phyloP scores from a whole-genome alignment of 2,888 invertebrate genomes.

The Asteroscopus sphinx region DNA sequence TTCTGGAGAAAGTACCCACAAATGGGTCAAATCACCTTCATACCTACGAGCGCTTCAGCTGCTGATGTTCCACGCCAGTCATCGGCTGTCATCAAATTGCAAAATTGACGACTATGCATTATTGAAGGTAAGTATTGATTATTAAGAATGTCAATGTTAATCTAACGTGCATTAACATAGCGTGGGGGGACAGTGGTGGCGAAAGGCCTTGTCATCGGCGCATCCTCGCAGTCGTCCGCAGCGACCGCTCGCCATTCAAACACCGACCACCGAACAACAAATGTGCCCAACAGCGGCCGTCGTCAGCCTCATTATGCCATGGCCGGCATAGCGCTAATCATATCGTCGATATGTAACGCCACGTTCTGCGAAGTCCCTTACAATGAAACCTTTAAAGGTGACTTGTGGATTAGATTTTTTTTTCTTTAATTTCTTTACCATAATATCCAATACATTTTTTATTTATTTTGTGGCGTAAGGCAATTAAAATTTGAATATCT shows the following conservation, averaged over 20 bases:
- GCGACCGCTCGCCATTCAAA: slow-evolving; percentile 53
- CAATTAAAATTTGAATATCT: neutral
- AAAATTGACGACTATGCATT: slow-evolving; percentile 10
- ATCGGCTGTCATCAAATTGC: neutral
- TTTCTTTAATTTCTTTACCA: too few relatives aligned
- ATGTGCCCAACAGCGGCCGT: slow-evolving; percentile 38
- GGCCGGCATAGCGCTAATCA: slow-evolving; percentile 81
- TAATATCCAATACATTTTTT: too few relatives aligned
- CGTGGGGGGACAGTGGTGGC: slow-evolving; percentile 44
- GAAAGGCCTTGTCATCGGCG: slow-evolving; percentile 43
- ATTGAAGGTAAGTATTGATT: slow-evolving; percentile 17
- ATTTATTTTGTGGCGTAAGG: neutral
- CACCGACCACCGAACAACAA: slow-evolving; percentile 49
- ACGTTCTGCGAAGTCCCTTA: slow-evolving; percentile 77
- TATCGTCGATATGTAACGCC: slow-evolving; percentile 82
- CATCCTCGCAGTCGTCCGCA: slow-evolving; percentile 47
- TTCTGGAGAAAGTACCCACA: too few relatives aligned
- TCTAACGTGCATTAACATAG: slow-evolving; percentile 61
- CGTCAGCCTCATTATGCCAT: slow-evolving; percentile 65
- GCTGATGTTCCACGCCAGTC: neutral
- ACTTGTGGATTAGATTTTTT: neutral
- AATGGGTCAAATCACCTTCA: too few relatives aligned
- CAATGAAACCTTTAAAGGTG: slow-evolving; percentile 68
- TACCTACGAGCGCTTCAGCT: neutral
- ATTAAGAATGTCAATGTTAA: slow-evolving; percentile 61